Conservation (phyloP, 2,113 vertebrate genomes). For the Nymphicus hollandicus region DNA sequence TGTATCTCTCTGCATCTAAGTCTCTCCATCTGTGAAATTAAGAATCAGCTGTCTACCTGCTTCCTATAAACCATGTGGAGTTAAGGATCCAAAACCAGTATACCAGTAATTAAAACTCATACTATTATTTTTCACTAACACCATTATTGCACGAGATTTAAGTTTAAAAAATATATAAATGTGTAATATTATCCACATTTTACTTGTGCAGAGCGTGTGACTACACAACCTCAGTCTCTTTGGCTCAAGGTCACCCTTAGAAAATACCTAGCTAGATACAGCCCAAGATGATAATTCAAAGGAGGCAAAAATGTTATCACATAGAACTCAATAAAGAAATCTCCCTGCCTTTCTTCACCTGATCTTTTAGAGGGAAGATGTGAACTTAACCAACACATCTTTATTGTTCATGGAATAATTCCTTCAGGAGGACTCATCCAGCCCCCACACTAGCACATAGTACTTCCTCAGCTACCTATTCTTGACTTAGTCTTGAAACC, state of each 20-base stretch:
- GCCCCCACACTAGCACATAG: rapidly evolving
- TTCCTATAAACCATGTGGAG: neutral
- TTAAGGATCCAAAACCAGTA: neutral
- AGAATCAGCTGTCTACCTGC: neutral
- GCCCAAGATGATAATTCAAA: neutral
- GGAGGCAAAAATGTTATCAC: neutral
- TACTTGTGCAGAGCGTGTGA: neutral
- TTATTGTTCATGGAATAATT: neutral
- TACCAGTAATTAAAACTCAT: neutral
- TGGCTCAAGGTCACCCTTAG: neutral
- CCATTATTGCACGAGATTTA: neutral
- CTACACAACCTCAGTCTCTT: neutral
- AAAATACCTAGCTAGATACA: neutral
- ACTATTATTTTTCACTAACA: neutral
- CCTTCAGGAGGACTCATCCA: neutral
- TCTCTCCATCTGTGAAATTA: neutral
- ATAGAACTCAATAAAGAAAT: neutral
- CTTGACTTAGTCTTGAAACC: neutral
- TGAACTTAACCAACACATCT: neutral
- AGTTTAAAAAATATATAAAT: neutral
- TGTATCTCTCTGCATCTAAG: neutral
- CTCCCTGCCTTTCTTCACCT: neutral
- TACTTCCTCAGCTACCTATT: neutral
- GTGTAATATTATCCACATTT: neutral
- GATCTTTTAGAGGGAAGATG: neutral